Evolutionary conservation across 2,797 vertebrate species (phyloP).

Genomic region (Yasuhikotakia modesta): DNA sequence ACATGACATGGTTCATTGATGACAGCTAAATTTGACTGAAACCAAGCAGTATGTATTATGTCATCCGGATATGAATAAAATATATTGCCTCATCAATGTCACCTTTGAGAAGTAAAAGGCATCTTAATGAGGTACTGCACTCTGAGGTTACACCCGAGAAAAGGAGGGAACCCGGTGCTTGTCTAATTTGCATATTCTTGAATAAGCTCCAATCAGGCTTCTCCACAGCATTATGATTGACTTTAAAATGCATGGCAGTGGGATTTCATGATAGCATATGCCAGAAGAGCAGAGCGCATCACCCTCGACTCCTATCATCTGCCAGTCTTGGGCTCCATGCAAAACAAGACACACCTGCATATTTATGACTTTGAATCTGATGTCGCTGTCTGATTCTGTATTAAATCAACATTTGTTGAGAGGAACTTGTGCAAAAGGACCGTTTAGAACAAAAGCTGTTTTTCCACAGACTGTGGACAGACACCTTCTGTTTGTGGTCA

Average conservation of each 20-base stretch:
- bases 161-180: not conserved
- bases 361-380: conserved; percentile 42
- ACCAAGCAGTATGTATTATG: conserved; percentile 3
- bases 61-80: conserved; percentile 31
- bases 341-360: conserved; percentile 50
- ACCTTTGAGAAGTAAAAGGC: conserved; percentile 23
- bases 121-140: conserved; percentile 25
- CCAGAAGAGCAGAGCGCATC: conserved; percentile 27
- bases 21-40: not conserved
- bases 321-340: conserved; percentile 29
- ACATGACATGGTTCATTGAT: not conserved
- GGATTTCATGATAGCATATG: conserved; percentile 30
- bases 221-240: conserved; percentile 28
- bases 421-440: not conserved
- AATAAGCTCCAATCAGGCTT: conserved; percentile 46
- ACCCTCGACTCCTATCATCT: conserved; percentile 29
- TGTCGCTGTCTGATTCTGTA: not conserved
- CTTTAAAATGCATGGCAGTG: conserved; percentile 41
- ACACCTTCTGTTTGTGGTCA: not conserved
- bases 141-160: conserved; percentile 1
- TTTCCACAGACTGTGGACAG: not conserved
- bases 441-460: conserved; percentile 21
- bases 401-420: not conserved
- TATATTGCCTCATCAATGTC: conserved; percentile 27
- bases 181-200: conserved; percentile 47